A percentile compares a stretch with the other conserved stretches of the same genome.
Conservation (phyloP, 2,113 vertebrate species). For the Phainopepla nitens region DNA sequence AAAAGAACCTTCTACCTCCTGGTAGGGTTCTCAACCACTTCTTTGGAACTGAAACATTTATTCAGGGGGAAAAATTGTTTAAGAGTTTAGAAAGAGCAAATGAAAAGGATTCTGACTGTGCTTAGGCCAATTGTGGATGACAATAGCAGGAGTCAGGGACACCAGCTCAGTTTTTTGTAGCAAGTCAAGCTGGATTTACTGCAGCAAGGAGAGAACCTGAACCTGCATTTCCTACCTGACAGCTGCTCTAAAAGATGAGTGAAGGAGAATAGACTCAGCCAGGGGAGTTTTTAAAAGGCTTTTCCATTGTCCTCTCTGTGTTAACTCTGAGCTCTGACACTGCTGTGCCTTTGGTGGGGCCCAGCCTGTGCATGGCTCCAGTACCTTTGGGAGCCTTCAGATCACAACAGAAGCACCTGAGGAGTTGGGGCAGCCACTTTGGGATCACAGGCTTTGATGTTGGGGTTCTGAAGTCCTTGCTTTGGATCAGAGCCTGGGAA, state of each 20-base stretch:
- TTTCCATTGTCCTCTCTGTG: not conserved
- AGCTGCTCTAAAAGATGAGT: not conserved
- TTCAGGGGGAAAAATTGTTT: fast-evolving
- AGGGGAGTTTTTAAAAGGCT: not conserved
- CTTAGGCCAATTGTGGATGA: not conserved
- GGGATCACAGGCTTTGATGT: not conserved
- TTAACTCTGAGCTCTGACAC: not conserved
- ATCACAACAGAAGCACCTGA: not conserved
- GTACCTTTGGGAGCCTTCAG: not conserved
- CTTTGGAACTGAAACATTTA: not conserved
- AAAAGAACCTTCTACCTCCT: not conserved
- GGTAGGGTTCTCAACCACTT: not conserved
- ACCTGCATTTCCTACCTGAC: not conserved
- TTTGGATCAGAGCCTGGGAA: not conserved
- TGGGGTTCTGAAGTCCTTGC: not conserved
- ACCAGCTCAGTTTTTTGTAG: not conserved
- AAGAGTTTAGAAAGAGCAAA: not conserved
- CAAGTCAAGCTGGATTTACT: not conserved
- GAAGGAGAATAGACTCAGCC: not conserved
- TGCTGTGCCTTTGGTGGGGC: not conserved
- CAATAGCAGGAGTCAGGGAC: not conserved
- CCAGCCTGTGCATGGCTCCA: not conserved
- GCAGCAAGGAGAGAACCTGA: not conserved
- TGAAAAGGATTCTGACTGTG: not conserved
- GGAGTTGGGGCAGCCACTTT: not conserved